Conservation (phyloP, 1,140 invertebrate genomes). For the Drosophila azteca region DNA sequence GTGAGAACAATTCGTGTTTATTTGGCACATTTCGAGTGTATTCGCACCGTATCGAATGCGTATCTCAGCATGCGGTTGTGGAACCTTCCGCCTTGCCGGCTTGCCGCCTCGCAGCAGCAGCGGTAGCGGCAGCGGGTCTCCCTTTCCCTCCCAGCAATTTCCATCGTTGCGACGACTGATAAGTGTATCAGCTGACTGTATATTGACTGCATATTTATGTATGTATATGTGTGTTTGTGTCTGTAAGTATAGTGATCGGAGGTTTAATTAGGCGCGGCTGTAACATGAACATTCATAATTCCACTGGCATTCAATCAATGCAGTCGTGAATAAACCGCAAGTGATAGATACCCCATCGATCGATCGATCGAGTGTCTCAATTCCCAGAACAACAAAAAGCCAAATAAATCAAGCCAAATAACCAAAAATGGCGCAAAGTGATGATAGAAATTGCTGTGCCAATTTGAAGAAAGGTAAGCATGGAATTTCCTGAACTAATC, state of each 20-base stretch:
- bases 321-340: slow-evolving; percentile 62
- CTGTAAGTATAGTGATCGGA: slow-evolving; percentile 47
- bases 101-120: slow-evolving; percentile 3
- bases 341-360: slow-evolving; percentile 10
- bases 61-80: slow-evolving; percentile 31
- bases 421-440: slow-evolving; percentile 56
- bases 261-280: slow-evolving; percentile 73
- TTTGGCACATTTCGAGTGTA: slow-evolving; percentile 14
- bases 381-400: slow-evolving; percentile 32
- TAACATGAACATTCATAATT: slow-evolving; percentile 77
- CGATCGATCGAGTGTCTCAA: slow-evolving; percentile 50
- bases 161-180: slow-evolving; percentile 16
- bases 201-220: background rate
- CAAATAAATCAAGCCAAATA: slow-evolving; percentile 12
- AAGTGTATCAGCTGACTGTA: slow-evolving; percentile 31
- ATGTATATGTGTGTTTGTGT: slow-evolving; percentile 18
- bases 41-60: slow-evolving; percentile 14
- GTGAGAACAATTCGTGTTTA: slow-evolving; percentile 39
- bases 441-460: slow-evolving; percentile 46
- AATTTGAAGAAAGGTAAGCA: slow-evolving; percentile 36
- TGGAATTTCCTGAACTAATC: background rate
- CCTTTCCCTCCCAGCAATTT: slow-evolving; percentile 1
- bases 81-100: too few species aligned
- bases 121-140: background rate
- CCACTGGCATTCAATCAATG: slow-evolving; percentile 74